These are phyloP conservation scores for Siderastrea siderea DNA, from an alignment of 92 coral and sea anemone species.

Conservation along the genomic window DNA sequence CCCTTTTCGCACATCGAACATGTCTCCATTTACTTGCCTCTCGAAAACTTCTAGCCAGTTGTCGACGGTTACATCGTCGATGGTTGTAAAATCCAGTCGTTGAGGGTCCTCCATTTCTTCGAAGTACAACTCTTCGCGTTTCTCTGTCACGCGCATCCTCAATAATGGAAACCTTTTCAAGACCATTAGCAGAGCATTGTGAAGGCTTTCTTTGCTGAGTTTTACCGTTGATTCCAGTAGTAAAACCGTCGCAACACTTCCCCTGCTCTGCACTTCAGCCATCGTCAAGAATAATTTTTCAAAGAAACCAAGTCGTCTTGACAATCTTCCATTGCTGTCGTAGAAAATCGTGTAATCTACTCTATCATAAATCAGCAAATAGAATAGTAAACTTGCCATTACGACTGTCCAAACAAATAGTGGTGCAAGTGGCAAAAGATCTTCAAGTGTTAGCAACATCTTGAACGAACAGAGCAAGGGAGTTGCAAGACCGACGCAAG, in stretches of 20 bases:
- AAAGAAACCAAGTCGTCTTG: slow-evolving; percentile 15
- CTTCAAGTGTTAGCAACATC: no score
- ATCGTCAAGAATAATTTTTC: slow-evolving; percentile 26
- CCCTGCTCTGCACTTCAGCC: slow-evolving; percentile 22
- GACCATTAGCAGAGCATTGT: slow-evolving; percentile 17
- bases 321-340: not conserved
- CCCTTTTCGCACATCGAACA: slow-evolving; percentile 1
- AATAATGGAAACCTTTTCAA: slow-evolving; percentile 21
- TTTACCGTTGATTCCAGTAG: slow-evolving; percentile 20
- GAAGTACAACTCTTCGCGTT: not conserved
- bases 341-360: no score
- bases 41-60: slow-evolving; percentile 33
- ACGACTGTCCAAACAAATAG: no score
- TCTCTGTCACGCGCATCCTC: slow-evolving; percentile 24
- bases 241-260: slow-evolving; percentile 18
- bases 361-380: no score
- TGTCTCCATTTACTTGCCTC: not conserved
- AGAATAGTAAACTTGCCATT: no score
- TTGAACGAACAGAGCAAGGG: no score
- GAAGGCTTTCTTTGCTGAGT: slow-evolving; percentile 14
- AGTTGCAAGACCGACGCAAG: no score
- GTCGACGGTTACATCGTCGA: slow-evolving; percentile 5
- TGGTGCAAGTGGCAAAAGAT: no score
- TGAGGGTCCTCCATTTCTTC: slow-evolving; percentile 46
- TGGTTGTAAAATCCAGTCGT: slow-evolving; percentile 16